Evolutionary conservation across 2,888 invertebrate species (phyloP), one percentile per base, ranked within the genome.

Genomic region (Hirtodrosophila trivittata): DNA sequence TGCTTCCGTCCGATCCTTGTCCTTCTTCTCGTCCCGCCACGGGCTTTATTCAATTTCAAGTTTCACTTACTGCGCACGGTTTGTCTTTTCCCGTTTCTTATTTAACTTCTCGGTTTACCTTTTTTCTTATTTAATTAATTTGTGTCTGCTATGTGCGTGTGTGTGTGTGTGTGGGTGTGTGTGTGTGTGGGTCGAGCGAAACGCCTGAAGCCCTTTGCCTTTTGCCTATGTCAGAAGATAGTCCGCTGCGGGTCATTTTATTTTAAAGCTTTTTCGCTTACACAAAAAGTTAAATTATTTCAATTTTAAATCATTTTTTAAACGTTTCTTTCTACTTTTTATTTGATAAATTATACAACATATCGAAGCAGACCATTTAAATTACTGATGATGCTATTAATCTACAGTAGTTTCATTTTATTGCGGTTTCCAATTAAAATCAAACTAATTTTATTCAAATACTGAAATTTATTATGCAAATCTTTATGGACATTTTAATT

Each of bases 51-150:
- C 77, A 87, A 83, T 83, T 83, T 85, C 86, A 85, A 83, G 86
- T 83, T 82, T 82, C 73, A 71, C 66, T 77, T 86, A 71, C 80
- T 66, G 82, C 42, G 66, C 68, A 52, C 72, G 69, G 72, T 75
- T 85, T 85, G 83, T 83, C 86, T 85, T 85, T 21, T 85, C 71
- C 74, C 63, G 77, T 67, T 82, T 73, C 81, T 70, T 87, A 85
- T 87, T 82, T 82, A 85, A 77, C 82, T 82, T 82, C 77, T 81
- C 75, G 78, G 82, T 65, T 87, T 87, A 87, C 82, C 82, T 87
- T 82, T 77, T 84, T 72, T 81, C 78, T 87, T 83, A 87, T 83
- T 83, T 83, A 87, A 83, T 83, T 83, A 83, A 83, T 83, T 87
- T 82, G 62, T 81, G 65, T 62, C 65, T 66, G 64, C 37, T 62